Conservation (phyloP, 1,140 invertebrate species). For the Callitettix versicolor region DNA sequence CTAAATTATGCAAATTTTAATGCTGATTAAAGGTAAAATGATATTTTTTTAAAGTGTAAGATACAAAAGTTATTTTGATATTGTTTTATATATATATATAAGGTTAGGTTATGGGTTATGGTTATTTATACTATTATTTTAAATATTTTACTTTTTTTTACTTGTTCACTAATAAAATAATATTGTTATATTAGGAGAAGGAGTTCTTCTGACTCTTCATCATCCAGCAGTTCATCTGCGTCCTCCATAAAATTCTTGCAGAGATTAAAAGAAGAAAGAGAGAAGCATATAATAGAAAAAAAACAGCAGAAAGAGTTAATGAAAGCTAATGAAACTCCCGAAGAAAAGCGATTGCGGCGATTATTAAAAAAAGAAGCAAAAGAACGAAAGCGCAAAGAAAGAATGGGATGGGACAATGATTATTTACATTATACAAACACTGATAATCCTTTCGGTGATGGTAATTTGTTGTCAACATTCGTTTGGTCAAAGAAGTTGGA, state of each 20-base stretch:
- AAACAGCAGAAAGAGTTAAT: slow-evolving; percentile 66
- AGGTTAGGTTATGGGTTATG: too few relatives aligned
- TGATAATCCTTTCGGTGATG: slow-evolving; percentile 98
- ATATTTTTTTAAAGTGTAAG: too few relatives aligned
- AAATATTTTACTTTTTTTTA: too few relatives aligned
- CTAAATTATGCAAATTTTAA: too few relatives aligned
- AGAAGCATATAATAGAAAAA: slow-evolving; percentile 50
- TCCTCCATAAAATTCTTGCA: slow-evolving; percentile 56
- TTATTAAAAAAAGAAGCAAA: slow-evolving; percentile 86
- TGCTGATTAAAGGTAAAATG: too few relatives aligned
- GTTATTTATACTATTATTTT: too few relatives aligned
- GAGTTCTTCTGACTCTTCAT: slow-evolving; percentile 8
- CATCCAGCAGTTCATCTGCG: slow-evolving; percentile 32
- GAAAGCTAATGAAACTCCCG: slow-evolving; percentile 88
- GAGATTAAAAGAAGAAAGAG: slow-evolving; percentile 58
- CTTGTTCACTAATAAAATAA: too few relatives aligned
- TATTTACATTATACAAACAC: slow-evolving; percentile 94
- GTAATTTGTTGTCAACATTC: slow-evolving; percentile 83
- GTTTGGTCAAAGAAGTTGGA: slow-evolving; percentile 95
- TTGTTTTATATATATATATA: too few relatives aligned
- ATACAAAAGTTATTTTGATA: too few relatives aligned
- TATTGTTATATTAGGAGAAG: background rate
- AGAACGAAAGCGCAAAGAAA: slow-evolving; percentile 72
- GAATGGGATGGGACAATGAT: slow-evolving; percentile 94
- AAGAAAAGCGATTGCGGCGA: slow-evolving; percentile 82